phyloP scores from a whole-genome alignment of 2,888 invertebrate genomes.

The Drosophila nr. perissopoda region DNA sequence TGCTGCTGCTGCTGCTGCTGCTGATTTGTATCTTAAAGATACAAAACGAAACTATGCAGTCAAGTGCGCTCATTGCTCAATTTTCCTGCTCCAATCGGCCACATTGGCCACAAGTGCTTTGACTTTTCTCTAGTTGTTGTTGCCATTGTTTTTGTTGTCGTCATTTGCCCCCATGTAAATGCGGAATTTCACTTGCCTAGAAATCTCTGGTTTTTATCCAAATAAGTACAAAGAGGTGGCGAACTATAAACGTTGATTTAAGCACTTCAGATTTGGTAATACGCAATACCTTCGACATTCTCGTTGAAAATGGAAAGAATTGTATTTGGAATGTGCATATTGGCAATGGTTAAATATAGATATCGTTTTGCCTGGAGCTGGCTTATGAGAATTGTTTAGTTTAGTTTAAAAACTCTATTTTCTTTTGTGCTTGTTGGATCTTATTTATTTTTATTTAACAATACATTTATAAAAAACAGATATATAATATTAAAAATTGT shows the following conservation, averaged over 20 bases:
- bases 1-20: slow-evolving; percentile 31
- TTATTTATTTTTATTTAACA: not conserved
- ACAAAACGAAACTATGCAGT: slow-evolving; percentile 53
- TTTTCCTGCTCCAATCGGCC: slow-evolving; percentile 66
- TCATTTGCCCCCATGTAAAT: slow-evolving; percentile 41
- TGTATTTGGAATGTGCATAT: not conserved
- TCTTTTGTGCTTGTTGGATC: not conserved
- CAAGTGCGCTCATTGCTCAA: slow-evolving; percentile 71
- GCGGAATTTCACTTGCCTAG: slow-evolving; percentile 57
- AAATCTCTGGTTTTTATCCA: slow-evolving; percentile 35
- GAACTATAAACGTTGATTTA: slow-evolving; percentile 30
- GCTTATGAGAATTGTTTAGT: not conserved
- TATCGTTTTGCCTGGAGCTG: rapidly evolving
- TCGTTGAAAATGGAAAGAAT: slow-evolving; percentile 8
- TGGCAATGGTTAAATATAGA: not conserved
- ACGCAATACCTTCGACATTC: slow-evolving; percentile 2
- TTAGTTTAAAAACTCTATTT: not conserved
- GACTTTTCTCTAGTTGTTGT: slow-evolving; percentile 40
- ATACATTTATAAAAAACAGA: not conserved
- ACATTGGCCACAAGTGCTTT: slow-evolving; percentile 51
- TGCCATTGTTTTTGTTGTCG: slow-evolving; percentile 14
- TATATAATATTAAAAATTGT: not conserved
- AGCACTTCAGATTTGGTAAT: slow-evolving; percentile 36
- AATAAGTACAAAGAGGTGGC: slow-evolving; percentile 36
- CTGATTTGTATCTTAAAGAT: slow-evolving; percentile 62